Percentiles rank a stretch among this genome's conserved stretches.
Evolutionary conservation across 2,113 vertebrate genomes (phyloP).

Genomic region (Pongo pygmaeus): DNA sequence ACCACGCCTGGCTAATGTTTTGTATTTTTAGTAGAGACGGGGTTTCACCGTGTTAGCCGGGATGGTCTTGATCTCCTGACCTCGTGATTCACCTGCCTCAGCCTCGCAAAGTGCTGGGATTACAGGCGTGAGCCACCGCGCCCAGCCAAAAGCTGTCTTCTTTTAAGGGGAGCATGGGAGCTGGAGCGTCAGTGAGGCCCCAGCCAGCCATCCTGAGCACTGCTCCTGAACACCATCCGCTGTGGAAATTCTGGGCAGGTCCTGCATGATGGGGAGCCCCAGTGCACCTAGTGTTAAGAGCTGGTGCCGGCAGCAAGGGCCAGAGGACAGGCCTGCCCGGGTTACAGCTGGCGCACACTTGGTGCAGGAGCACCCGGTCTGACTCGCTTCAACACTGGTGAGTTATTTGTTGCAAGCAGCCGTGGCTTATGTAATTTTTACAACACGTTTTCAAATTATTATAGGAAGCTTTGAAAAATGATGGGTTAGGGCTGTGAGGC

Average conservation of each 20-base stretch:
- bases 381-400: background rate
- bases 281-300: too few species aligned
- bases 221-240: accelerated
- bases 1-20: too few species aligned
- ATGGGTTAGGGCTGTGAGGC: background rate
- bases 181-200: accelerated
- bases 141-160: background rate
- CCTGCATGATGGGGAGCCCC: background rate
- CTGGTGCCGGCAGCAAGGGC: too few species aligned
- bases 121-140: too few species aligned
- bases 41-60: too few species aligned
- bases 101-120: too few species aligned
- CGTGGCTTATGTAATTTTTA: accelerated
- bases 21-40: too few species aligned
- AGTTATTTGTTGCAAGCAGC: background rate
- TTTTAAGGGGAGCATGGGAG: background rate
- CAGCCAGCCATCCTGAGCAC: background rate
- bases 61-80: too few species aligned
- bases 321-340: too few species aligned
- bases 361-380: background rate
- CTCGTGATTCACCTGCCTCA: too few species aligned
- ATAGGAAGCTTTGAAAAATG: background rate
- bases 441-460: background rate
- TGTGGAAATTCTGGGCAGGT: background rate
- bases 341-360: accelerated